phyloP scores from a whole-genome alignment of 2,888 invertebrate species.

The Lapara coniferarum region DNA sequence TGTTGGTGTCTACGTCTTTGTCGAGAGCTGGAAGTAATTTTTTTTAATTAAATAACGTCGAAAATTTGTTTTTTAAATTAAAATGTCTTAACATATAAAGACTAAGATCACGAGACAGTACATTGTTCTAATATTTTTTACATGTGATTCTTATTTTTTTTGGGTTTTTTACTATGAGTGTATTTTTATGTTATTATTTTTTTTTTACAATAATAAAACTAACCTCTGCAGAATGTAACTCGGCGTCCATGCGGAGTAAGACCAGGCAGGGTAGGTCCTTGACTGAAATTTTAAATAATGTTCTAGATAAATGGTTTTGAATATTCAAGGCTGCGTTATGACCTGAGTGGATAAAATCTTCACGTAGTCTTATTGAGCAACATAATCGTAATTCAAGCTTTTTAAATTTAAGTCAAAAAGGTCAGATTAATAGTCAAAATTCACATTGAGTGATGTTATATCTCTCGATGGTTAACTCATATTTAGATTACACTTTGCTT shows the following conservation, averaged over 20 bases:
- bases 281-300: constrained; percentile 72
- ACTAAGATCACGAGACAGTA: too few species aligned
- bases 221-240: constrained; percentile 87
- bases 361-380: too few species aligned
- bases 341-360: too few species aligned
- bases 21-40: constrained; percentile 57
- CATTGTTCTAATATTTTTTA: too few species aligned
- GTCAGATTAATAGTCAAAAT: too few species aligned
- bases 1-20: constrained; percentile 86
- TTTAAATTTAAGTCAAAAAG: too few species aligned
- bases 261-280: constrained; percentile 90
- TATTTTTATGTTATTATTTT: not conserved
- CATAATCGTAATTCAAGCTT: too few species aligned
- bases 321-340: too few species aligned
- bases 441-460: not conserved
- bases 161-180: too few species aligned
- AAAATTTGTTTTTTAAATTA: not conserved
- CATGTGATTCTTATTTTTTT: too few species aligned
- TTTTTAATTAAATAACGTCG: not conserved
- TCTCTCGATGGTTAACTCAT: not conserved
- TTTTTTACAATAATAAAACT: constrained; percentile 24
- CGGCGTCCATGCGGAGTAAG: constrained; percentile 90
- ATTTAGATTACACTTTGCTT: not conserved
- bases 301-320: too few species aligned
- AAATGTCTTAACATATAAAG: too few species aligned